phyloP scores from a whole-genome alignment of 2,113 vertebrate genomes.

The Trogon surrucura region DNA sequence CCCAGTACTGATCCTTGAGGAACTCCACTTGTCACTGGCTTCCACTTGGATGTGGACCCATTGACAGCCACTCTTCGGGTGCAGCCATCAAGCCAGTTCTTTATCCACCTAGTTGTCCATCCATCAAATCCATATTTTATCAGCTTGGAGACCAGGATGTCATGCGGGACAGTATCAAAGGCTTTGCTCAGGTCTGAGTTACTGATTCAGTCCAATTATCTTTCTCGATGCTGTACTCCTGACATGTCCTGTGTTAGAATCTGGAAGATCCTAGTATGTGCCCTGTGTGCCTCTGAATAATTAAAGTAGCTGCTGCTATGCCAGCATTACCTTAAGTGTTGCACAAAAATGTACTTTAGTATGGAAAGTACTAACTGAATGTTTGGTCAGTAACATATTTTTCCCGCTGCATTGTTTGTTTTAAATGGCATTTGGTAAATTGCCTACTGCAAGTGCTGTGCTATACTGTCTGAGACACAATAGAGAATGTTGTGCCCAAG shows the following conservation, averaged over 20 bases:
- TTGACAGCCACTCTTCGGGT: no score
- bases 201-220: background rate
- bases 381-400: background rate
- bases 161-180: no score
- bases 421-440: background rate
- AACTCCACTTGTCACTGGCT: no score
- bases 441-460: background rate
- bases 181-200: no score
- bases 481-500: background rate
- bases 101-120: no score
- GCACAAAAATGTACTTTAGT: background rate
- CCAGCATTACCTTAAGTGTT: background rate
- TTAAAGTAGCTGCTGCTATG: background rate
- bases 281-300: background rate
- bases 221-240: background rate
- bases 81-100: no score
- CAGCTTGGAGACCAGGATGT: no score
- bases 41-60: no score
- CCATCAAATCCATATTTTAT: no score
- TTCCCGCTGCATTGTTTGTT: background rate
- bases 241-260: background rate
- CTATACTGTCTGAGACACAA: background rate
- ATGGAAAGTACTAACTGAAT: background rate
- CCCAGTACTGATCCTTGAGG: no score
- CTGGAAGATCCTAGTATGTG: background rate